Evolutionary conservation across 2,888 invertebrate genomes (phyloP).

Genomic region (Euproctis similis): DNA sequence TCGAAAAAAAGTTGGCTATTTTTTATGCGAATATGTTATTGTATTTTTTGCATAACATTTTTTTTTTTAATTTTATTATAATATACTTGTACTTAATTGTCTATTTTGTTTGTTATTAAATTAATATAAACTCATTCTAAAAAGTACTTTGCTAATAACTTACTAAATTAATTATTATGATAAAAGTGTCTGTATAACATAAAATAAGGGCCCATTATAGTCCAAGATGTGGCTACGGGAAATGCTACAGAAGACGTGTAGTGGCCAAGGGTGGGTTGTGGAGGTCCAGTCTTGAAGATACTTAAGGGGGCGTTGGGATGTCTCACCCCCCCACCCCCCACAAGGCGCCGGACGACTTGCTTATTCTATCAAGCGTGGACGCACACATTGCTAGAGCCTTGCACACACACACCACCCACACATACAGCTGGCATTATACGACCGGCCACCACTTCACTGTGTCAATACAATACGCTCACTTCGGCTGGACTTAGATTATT

Average conservation of each 20-base stretch:
- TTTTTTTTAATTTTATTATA: too few relatives aligned
- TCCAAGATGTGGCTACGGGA: slow-evolving; percentile 65
- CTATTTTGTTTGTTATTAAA: too few relatives aligned
- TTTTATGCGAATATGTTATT: too few relatives aligned
- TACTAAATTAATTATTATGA: slow-evolving; percentile 4
- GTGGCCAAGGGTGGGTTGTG: slow-evolving; percentile 64
- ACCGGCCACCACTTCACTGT: slow-evolving; percentile 76
- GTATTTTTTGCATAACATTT: too few relatives aligned
- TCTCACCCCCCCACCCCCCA: slow-evolving; percentile 38
- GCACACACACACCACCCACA: slow-evolving; percentile 46
- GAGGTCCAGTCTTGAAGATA: slow-evolving; percentile 73
- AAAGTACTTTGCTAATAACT: too few relatives aligned
- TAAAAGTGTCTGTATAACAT: slow-evolving; percentile 43
- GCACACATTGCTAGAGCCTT: slow-evolving; percentile 43
- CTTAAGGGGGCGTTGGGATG: slow-evolving; percentile 47
- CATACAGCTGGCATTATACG: slow-evolving; percentile 62
- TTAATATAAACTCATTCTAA: too few relatives aligned
- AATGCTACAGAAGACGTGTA: slow-evolving; percentile 71
- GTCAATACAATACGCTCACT: slow-evolving; percentile 77
- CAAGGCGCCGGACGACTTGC: slow-evolving; percentile 69
- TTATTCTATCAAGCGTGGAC: slow-evolving; percentile 75
- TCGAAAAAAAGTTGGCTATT: too few relatives aligned
- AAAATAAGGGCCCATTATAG: slow-evolving; percentile 65
- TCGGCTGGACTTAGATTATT: slow-evolving; percentile 77
- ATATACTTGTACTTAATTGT: too few relatives aligned